These are phyloP conservation scores for Stenodera caucasica DNA, from an alignment of 2,888 invertebrate genomes.

Conservation along the genomic window DNA sequence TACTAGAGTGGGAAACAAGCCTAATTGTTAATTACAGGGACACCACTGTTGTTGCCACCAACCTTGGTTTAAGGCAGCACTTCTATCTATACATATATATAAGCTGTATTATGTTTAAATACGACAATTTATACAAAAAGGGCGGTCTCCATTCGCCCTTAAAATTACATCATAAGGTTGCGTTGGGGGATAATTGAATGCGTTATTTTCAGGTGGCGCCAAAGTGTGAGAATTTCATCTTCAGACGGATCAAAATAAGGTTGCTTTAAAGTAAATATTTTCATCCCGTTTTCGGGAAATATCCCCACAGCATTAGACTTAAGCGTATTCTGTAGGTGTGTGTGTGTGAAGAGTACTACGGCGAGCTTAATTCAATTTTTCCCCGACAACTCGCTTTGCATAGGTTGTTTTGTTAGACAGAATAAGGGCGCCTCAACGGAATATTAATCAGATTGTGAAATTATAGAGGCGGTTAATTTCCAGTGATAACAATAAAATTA, in stretches of 20 bases:
- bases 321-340: neutral
- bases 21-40: conserved; percentile 31
- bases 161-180: too few relatives aligned
- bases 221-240: neutral
- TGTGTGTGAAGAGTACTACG: conserved; percentile 9
- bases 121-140: neutral
- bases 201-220: neutral
- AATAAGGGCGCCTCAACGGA: conserved; percentile 12
- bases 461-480: neutral
- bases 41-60: conserved; percentile 23
- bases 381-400: conserved; percentile 22
- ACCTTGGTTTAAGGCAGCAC: conserved; percentile 21
- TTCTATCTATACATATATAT: too few relatives aligned
- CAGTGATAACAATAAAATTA: neutral
- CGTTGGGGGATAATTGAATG: too few relatives aligned
- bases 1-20: conserved; percentile 27
- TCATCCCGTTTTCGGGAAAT: conserved; percentile 16
- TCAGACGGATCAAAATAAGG: conserved; percentile 12
- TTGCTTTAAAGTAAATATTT: conserved; percentile 19
- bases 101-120: conserved; percentile 15
- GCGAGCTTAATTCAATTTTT: conserved; percentile 28
- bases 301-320: conserved; percentile 24
- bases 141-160: neutral
- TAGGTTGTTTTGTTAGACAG: conserved; percentile 24
- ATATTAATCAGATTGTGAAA: conserved; percentile 23